Conservation (phyloP, 1,140 invertebrate species). For the Bradynema listronoti region DNA sequence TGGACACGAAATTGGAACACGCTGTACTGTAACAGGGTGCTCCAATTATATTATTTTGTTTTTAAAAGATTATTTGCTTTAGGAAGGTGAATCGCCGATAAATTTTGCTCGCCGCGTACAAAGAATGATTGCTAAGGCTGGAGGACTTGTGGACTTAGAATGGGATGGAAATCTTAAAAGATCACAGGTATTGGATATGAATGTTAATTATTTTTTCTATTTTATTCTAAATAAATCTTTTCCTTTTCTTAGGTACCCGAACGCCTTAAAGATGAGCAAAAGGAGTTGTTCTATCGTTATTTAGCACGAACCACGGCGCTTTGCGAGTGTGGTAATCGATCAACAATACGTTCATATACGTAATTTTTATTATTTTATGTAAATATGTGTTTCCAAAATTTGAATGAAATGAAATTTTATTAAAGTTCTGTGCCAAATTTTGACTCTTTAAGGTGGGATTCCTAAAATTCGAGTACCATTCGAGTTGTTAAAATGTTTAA, state of each 20-base stretch:
- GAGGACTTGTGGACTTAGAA: conserved; percentile 62
- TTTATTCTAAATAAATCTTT: too few species aligned
- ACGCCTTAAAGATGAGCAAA: conserved; percentile 41
- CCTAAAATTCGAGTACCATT: too few species aligned
- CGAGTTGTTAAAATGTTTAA: too few species aligned
- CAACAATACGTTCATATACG: too few species aligned
- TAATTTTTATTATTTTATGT: too few species aligned
- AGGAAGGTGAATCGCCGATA: conserved; percentile 60
- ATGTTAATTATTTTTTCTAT: too few species aligned
- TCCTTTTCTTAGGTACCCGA: conserved; percentile 42
- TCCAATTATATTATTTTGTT: conserved; percentile 8
- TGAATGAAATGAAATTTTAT: too few species aligned
- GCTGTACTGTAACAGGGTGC: background rate
- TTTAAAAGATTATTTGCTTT: conserved; percentile 6
- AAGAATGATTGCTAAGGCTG: conserved; percentile 60
- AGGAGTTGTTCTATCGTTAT: conserved; percentile 37
- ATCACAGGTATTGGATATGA: conserved; percentile 7
- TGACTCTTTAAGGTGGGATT: too few species aligned
- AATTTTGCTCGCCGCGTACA: conserved; percentile 62
- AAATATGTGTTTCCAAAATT: too few species aligned
- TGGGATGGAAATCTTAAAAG: conserved; percentile 58
- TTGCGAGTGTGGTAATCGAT: conserved; percentile 20
- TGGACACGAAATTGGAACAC: too few species aligned
- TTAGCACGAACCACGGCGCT: conserved; percentile 34
- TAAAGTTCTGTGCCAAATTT: too few species aligned